Conservation (phyloP, 2,113 vertebrate species). For the Dipodomys ordii region DNA sequence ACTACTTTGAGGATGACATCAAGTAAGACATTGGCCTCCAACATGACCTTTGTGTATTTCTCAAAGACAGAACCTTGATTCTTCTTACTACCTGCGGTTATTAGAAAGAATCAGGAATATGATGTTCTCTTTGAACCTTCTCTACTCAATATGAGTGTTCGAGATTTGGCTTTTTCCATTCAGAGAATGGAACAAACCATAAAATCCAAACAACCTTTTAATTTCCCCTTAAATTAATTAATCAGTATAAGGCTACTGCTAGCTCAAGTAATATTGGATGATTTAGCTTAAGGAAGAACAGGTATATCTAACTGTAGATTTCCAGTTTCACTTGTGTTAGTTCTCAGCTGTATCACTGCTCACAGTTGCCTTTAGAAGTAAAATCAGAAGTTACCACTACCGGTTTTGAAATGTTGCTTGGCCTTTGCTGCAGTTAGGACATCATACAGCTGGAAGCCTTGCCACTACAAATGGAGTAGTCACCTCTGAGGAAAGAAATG, state of each 20-base stretch:
- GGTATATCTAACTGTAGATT: slow-evolving; percentile 3
- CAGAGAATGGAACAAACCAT: neutral
- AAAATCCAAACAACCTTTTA: slow-evolving; percentile 34
- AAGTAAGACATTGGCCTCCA: neutral
- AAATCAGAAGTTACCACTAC: slow-evolving; percentile 9
- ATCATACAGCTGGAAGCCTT: slow-evolving; percentile 8
- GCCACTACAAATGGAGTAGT: neutral
- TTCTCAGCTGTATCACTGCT: neutral
- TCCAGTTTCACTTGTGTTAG: slow-evolving; percentile 43
- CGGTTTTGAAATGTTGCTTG: slow-evolving; percentile 16
- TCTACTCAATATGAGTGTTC: neutral
- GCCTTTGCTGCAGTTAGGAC: slow-evolving; percentile 30
- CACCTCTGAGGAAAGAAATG: neutral
- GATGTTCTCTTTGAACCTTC: neutral
- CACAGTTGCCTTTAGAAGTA: slow-evolving; percentile 29
- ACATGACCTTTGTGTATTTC: neutral
- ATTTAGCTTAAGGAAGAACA: slow-evolving; percentile 13
- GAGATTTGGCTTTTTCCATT: slow-evolving; percentile 4
- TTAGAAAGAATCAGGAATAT: slow-evolving; percentile 10
- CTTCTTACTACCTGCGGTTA: neutral
- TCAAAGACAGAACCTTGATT: neutral
- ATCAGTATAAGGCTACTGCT: neutral
- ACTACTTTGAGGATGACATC: neutral
- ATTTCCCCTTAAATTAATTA: neutral
- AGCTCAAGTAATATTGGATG: neutral